Percentiles rank a stretch among this genome's conserved stretches.
Evolutionary conservation across 2,888 invertebrate species (phyloP).

Genomic region (Diploptera punctata): DNA sequence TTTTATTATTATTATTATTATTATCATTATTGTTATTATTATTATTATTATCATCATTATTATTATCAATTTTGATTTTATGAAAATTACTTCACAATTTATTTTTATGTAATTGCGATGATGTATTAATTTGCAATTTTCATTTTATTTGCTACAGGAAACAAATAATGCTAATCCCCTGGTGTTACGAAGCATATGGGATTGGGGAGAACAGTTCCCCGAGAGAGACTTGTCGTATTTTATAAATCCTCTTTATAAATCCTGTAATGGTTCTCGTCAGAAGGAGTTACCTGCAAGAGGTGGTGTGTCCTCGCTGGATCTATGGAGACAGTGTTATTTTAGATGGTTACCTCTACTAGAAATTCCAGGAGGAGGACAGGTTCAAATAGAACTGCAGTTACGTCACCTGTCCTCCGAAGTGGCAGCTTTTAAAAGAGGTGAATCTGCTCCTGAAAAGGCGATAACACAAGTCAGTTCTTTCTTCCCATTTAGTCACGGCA

Average conservation of each 20-base stretch:
- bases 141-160: constrained; percentile 57
- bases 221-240: constrained; percentile 77
- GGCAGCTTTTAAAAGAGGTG: constrained; percentile 27
- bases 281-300: constrained; percentile 43
- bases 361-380: constrained; percentile 65
- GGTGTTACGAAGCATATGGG: constrained; percentile 82
- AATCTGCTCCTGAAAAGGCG: constrained; percentile 4
- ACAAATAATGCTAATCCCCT: constrained; percentile 60
- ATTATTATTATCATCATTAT: too few relatives aligned
- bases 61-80: too few relatives aligned
- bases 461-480: constrained; percentile 52
- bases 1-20: too few relatives aligned
- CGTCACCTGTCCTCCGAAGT: constrained; percentile 54
- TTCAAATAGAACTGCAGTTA: constrained; percentile 52
- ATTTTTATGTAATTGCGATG: too few relatives aligned
- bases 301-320: constrained; percentile 54
- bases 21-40: too few relatives aligned
- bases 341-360: constrained; percentile 88
- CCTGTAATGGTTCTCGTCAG: constrained; percentile 40
- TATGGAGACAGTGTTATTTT: constrained; percentile 81
- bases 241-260: constrained; percentile 79
- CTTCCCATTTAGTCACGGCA: constrained; percentile 56
- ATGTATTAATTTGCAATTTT: too few relatives aligned
- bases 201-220: constrained; percentile 87
- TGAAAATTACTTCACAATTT: background rate